A percentile compares a stretch with the other conserved stretches of the same genome.
Conservation (phyloP, 2,113 vertebrate genomes). For the Xiphorhynchus elegans region DNA sequence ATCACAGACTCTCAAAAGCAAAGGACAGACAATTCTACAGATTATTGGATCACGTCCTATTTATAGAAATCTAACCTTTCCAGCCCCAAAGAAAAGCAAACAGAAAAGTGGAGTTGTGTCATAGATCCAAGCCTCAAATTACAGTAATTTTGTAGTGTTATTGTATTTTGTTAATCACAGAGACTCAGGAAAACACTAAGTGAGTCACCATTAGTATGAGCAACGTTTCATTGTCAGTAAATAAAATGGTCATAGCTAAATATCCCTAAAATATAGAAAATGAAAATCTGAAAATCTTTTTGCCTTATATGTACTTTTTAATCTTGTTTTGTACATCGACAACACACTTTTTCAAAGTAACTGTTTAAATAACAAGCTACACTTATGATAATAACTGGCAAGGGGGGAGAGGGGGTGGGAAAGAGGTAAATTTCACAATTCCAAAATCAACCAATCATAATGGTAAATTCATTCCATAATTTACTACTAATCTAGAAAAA, state of each 20-base stretch:
- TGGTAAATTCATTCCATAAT: not conserved
- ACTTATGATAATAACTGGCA: not conserved
- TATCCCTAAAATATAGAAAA: not conserved
- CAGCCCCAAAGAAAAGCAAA: constrained; percentile 42
- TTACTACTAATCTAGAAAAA: not conserved
- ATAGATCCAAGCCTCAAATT: constrained; percentile 39
- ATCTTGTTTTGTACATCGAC: not conserved
- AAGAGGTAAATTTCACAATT: not conserved
- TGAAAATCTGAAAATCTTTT: not conserved
- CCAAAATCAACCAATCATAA: not conserved
- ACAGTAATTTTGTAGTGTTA: constrained; percentile 51
- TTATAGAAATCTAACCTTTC: constrained; percentile 68
- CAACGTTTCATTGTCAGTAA: not conserved
- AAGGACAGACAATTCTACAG: constrained; percentile 47
- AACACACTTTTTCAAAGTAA: not conserved
- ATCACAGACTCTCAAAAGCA: constrained; percentile 49
- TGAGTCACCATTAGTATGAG: constrained; percentile 33
- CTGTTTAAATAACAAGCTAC: not conserved
- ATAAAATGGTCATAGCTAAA: not conserved
- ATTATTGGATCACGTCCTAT: constrained; percentile 64
- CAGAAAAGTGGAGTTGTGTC: not conserved
- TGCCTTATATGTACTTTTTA: not conserved
- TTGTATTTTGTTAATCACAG: constrained; percentile 47
- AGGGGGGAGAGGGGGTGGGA: not conserved
- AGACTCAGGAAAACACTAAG: constrained; percentile 33